Percentiles rank a stretch among this genome's conserved stretches.
phyloP scores from a whole-genome alignment of 2,797 vertebrate genomes.

The Hirundo rustica region DNA sequence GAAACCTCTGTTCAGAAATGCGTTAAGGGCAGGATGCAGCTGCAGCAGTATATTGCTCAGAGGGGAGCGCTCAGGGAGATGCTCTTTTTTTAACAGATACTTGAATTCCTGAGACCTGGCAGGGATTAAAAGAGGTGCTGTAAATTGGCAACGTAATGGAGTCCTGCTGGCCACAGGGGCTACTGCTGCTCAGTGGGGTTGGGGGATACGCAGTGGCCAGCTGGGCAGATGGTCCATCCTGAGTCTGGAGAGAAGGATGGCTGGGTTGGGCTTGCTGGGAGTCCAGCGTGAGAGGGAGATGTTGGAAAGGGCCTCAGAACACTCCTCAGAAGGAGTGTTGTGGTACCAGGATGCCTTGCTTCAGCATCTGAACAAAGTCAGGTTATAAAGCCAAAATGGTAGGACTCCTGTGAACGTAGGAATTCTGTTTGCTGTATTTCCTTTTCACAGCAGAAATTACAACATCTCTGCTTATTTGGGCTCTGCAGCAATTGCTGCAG shows the following conservation, averaged over 20 bases:
- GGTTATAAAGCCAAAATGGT: not conserved
- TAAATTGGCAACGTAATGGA: not conserved
- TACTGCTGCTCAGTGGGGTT: not conserved
- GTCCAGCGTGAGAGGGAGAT: not conserved
- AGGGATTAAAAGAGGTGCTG: not conserved
- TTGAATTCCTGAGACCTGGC: not conserved
- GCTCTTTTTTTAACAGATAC: not conserved
- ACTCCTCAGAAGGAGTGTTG: not conserved
- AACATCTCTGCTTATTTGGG: not conserved
- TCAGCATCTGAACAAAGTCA: not conserved
- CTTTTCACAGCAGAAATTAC: not conserved
- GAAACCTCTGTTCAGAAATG: not conserved
- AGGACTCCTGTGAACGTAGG: not conserved
- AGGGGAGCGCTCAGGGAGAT: not conserved
- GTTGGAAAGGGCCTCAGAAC: not conserved
- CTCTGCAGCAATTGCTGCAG: not conserved
- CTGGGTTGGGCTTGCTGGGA: not conserved
- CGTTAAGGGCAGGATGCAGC: not conserved
- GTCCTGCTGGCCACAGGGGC: not conserved
- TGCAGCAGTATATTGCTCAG: not conserved
- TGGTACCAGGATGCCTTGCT: not conserved
- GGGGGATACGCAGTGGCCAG: not conserved
- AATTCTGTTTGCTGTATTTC: not conserved
- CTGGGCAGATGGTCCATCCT: not conserved
- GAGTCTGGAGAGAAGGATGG: not conserved